phyloP scores from a whole-genome alignment of 2,113 vertebrate species.

The Gobius niger region DNA sequence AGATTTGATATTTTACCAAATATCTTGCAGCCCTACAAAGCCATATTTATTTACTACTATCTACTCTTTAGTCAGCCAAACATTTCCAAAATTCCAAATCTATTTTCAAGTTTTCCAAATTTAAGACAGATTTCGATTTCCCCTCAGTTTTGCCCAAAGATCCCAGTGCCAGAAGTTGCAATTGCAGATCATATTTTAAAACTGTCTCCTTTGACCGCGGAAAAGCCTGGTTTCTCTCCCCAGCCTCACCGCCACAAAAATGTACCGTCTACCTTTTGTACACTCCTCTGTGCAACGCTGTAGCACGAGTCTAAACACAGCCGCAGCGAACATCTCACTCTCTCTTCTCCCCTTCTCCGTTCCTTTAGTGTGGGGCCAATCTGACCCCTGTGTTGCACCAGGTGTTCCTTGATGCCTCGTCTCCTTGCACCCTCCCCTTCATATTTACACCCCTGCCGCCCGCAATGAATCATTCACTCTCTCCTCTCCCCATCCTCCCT shows the following conservation, averaged over 20 bases:
- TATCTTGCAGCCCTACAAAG: neutral
- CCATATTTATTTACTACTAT: neutral
- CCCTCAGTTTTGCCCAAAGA: neutral
- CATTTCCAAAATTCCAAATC: neutral
- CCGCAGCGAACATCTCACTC: conserved; percentile 59
- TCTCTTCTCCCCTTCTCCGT: conserved; percentile 42
- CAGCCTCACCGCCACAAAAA: neutral
- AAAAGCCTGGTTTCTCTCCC: neutral
- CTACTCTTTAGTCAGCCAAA: neutral
- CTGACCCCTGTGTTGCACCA: conserved; percentile 74
- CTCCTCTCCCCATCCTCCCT: conserved; percentile 70
- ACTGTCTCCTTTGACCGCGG: neutral
- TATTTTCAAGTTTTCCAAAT: neutral
- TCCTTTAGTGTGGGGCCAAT: conserved; percentile 61
- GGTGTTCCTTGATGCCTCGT: conserved; percentile 71
- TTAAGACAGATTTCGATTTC: neutral
- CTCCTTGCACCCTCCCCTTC: conserved; percentile 67
- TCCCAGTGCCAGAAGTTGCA: neutral
- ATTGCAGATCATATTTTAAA: neutral
- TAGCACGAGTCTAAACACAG: conserved; percentile 56
- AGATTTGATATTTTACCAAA: too few species aligned
- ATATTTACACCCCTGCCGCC: conserved; percentile 71
- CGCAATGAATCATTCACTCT: conserved; percentile 77
- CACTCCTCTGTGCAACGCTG: conserved; percentile 28
- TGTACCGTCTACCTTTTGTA: conserved; percentile 59